Evolutionary conservation across 1,140 invertebrate genomes (phyloP).

Genomic region (Leptinotarsa defecta): DNA sequence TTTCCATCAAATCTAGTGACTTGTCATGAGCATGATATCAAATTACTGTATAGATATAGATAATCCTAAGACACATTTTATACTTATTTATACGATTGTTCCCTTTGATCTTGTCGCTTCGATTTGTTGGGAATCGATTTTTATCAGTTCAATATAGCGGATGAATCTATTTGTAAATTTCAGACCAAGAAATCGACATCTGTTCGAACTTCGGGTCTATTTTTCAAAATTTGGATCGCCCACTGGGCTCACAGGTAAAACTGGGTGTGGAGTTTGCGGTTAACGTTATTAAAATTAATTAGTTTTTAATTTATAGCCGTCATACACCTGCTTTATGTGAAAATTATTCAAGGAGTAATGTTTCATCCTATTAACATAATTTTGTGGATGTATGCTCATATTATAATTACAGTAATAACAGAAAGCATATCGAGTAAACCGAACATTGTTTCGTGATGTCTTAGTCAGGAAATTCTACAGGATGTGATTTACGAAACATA

Average conservation of each 20-base stretch:
- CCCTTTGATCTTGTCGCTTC: no score
- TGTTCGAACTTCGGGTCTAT: conserved; percentile 12
- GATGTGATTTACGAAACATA: background rate
- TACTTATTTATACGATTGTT: no score
- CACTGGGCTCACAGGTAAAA: conserved; percentile 21
- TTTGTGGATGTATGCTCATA: conserved; percentile 12
- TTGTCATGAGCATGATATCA: no score
- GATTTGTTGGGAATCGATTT: no score
- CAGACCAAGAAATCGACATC: conserved; percentile 5
- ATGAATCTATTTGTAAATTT: background rate
- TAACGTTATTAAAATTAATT: conserved; percentile 30
- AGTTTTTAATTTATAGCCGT: conserved; percentile 32
- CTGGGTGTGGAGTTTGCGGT: conserved; percentile 29
- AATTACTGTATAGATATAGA: no score
- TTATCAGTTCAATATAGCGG: no score
- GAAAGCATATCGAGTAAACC: conserved; percentile 19
- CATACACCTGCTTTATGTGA: conserved; percentile 28
- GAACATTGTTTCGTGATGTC: conserved; percentile 3
- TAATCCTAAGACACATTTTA: no score
- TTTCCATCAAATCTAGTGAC: no score
- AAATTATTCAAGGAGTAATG: conserved; percentile 26
- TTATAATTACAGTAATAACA: conserved; percentile 17
- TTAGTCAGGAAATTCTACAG: background rate
- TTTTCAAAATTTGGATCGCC: conserved; percentile 28
- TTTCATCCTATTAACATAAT: conserved; percentile 16